phyloP scores from a whole-genome alignment of 2,797 vertebrate species.

The Acrossocheilus fasciatus region DNA sequence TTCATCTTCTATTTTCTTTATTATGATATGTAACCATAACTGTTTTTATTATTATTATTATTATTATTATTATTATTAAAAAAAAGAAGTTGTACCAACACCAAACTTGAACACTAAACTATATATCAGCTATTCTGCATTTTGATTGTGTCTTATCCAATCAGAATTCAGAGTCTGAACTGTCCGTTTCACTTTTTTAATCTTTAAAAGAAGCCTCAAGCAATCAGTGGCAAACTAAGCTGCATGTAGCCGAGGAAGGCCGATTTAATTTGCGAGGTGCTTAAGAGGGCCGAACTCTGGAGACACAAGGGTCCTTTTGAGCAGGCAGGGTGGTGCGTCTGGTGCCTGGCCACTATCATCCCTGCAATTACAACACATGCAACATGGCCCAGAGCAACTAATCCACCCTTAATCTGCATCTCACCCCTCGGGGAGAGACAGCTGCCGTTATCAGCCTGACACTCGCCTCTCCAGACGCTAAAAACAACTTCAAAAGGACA shows the following conservation, averaged over 20 bases:
- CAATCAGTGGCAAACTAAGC: slow-evolving; percentile 36
- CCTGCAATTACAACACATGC: slow-evolving; percentile 58
- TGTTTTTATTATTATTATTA: neutral
- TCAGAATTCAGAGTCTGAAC: slow-evolving; percentile 22
- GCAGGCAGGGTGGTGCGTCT: slow-evolving; percentile 39
- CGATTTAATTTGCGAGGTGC: slow-evolving; percentile 52
- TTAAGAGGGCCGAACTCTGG: slow-evolving; percentile 38
- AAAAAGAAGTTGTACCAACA: neutral
- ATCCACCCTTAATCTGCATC: slow-evolving; percentile 55
- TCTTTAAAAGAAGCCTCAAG: slow-evolving; percentile 28
- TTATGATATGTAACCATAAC: neutral
- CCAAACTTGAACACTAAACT: neutral
- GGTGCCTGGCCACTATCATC: slow-evolving; percentile 48
- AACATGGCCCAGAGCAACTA: slow-evolving; percentile 39
- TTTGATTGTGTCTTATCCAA: neutral
- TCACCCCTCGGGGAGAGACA: slow-evolving; percentile 21
- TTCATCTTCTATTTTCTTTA: neutral
- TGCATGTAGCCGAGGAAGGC: slow-evolving; percentile 17
- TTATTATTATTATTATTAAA: neutral
- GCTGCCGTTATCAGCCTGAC: slow-evolving; percentile 29
- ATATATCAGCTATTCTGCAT: neutral
- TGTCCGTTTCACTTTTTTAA: slow-evolving; percentile 21
- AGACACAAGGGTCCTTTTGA: slow-evolving; percentile 45
- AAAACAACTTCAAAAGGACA: slow-evolving; percentile 38
- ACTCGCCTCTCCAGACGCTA: slow-evolving; percentile 7